A percentile compares a stretch with the other conserved stretches of the same genome.
These are phyloP conservation scores for Spialia ferax DNA, from an alignment of 2,888 invertebrate genomes.

Conservation along the genomic window DNA sequence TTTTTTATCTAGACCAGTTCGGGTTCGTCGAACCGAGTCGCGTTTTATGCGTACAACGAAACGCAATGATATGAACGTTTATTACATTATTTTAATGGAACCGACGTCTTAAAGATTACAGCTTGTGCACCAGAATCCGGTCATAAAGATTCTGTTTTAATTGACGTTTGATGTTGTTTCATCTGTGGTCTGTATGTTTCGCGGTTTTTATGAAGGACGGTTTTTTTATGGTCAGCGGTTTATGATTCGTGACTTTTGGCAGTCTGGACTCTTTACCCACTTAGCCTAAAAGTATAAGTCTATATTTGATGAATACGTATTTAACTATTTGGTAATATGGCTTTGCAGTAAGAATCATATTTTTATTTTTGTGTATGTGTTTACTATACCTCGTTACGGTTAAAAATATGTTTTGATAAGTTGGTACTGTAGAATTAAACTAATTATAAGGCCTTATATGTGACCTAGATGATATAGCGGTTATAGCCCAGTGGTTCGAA, in stretches of 20 bases:
- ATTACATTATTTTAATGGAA: constrained; percentile 36
- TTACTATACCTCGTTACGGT: too few species aligned
- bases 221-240: constrained; percentile 4
- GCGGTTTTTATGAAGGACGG: constrained; percentile 28
- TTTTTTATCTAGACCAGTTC: constrained; percentile 55
- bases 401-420: too few species aligned
- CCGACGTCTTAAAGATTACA: constrained; percentile 36
- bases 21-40: constrained; percentile 42
- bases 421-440: too few species aligned
- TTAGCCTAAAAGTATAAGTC: too few species aligned
- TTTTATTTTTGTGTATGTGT: too few species aligned
- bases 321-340: too few species aligned
- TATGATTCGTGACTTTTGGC: neutral
- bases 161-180: constrained; percentile 37
- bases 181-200: constrained; percentile 23
- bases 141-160: constrained; percentile 34
- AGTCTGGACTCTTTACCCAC: too few species aligned
- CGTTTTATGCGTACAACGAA: constrained; percentile 54
- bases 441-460: too few species aligned
- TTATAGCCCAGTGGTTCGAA: too few species aligned
- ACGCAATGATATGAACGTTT: constrained; percentile 41
- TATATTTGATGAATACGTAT: too few species aligned
- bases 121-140: constrained; percentile 31
- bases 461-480: too few species aligned
- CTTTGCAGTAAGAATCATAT: too few species aligned